Conservation (phyloP, 1,140 invertebrate genomes). For the Babylonia areolata region DNA sequence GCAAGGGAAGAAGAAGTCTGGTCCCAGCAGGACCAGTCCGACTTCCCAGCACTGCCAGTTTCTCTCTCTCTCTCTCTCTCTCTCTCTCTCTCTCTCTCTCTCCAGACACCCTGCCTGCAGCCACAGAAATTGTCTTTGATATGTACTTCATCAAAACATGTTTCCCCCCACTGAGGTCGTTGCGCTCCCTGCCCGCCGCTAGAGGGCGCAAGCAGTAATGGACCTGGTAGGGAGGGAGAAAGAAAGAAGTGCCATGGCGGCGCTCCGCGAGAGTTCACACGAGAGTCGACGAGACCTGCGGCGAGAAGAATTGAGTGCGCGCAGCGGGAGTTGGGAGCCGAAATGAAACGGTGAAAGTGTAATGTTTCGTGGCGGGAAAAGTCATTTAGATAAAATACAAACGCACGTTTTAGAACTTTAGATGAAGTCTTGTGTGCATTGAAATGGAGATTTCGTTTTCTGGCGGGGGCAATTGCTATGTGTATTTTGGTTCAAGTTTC, state of each 20-base stretch:
- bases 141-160: not conserved
- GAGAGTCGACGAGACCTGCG: slow-evolving; percentile 22
- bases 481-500: not conserved
- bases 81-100: not conserved
- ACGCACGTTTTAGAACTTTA: not conserved
- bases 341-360: not conserved
- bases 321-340: not conserved
- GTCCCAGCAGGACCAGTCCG: no score
- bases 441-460: not conserved
- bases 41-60: no score
- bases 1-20: no score
- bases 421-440: not conserved
- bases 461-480: not conserved
- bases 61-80: not conserved
- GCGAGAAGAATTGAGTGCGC: slow-evolving; percentile 1
- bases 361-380: not conserved
- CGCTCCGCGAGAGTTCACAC: slow-evolving; percentile 20
- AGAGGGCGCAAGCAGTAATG: not conserved
- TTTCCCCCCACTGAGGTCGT: not conserved
- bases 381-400: not conserved
- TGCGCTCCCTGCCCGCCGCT: not conserved
- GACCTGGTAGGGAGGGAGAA: not conserved
- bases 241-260: not conserved
- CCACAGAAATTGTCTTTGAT: not conserved
- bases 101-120: not conserved